phyloP scores from a whole-genome alignment of 2,797 vertebrate genomes.

The Serranus cabrilla region DNA sequence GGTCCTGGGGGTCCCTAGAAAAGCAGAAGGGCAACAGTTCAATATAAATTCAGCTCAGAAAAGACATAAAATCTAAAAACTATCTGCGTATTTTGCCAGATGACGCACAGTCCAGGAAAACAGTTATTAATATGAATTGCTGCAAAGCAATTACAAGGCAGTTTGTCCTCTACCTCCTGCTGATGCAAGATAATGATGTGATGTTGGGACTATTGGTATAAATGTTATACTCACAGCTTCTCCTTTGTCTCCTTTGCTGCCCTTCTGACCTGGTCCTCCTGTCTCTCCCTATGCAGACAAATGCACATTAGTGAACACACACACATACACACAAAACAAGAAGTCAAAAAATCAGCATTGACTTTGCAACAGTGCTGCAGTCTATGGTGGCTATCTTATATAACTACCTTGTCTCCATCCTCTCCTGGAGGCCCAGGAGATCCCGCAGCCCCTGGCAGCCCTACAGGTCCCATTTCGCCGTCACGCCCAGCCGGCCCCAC shows the following conservation, averaged over 20 bases:
- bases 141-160: conserved; percentile 38
- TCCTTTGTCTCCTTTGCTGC: conserved; percentile 94
- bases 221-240: conserved; percentile 87
- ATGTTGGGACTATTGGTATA: conserved; percentile 8
- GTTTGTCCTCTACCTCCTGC: conserved; percentile 34
- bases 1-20: conserved; percentile 91
- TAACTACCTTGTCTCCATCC: conserved; percentile 93
- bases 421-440: conserved; percentile 89
- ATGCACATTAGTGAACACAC: conserved; percentile 21
- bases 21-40: conserved; percentile 29
- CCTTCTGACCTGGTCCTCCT: conserved; percentile 92
- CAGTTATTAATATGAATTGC: conserved; percentile 25
- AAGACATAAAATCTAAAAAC: conserved; percentile 18
- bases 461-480: conserved; percentile 87
- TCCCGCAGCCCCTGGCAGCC: conserved; percentile 88
- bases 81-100: conserved; percentile 37
- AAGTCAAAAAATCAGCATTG: background rate
- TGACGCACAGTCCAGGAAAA: conserved; percentile 23
- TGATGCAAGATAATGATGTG: conserved; percentile 34
- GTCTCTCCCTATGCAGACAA: conserved; percentile 88
- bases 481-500: conserved; percentile 89
- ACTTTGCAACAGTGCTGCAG: conserved; percentile 5
- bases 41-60: conserved; percentile 17
- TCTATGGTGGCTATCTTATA: background rate
- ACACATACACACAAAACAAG: background rate